A percentile compares a stretch with the other conserved stretches of the same genome.
These are phyloP conservation scores for Melanotaenia trifasciata DNA, from an alignment of 2,797 vertebrate genomes.

Conservation along the genomic window DNA sequence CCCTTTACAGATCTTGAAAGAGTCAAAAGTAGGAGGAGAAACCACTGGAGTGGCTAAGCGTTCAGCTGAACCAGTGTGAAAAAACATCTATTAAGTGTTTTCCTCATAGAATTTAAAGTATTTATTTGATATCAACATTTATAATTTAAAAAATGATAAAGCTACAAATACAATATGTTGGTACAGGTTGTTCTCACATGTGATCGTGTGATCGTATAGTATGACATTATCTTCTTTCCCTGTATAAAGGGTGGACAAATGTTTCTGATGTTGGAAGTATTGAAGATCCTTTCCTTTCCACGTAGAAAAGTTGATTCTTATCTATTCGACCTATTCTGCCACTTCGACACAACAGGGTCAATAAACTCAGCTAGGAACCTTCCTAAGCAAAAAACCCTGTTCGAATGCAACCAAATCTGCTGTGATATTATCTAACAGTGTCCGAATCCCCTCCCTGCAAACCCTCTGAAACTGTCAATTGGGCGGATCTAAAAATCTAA, in stretches of 20 bases:
- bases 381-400: not conserved
- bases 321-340: not conserved
- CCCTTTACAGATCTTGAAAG: no score
- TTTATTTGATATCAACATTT: not conserved
- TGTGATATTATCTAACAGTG: not conserved
- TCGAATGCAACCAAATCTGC: not conserved
- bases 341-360: not conserved
- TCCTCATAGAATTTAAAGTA: not conserved
- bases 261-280: not conserved
- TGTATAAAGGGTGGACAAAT: not conserved
- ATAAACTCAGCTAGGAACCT: not conserved
- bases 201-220: no score
- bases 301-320: not conserved
- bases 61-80: no score
- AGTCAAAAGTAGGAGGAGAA: no score
- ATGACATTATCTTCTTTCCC: not conserved
- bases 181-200: not conserved
- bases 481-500: no score
- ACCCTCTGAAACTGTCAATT: not conserved
- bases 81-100: no score
- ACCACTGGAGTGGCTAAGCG: no score
- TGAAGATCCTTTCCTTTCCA: not conserved
- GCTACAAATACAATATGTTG: not conserved
- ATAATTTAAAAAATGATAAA: not conserved
- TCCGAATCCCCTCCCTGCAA: not conserved